Percentiles rank a stretch among this genome's conserved stretches.
Evolutionary conservation across 2,888 invertebrate genomes (phyloP).

Genomic region (Augochlorella aurata): DNA sequence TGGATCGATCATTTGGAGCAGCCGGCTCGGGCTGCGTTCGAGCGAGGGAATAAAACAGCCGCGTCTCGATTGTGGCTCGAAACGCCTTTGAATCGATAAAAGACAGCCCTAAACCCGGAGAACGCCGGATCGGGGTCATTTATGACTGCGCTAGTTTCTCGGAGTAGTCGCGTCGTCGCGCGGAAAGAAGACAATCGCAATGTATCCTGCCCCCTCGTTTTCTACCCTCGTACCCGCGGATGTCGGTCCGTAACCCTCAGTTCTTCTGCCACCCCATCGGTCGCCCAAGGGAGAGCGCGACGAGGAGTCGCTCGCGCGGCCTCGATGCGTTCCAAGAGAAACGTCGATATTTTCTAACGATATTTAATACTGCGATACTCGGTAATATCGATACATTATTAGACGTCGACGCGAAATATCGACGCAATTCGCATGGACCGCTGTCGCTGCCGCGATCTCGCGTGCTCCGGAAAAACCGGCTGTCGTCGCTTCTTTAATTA

Average conservation of each 20-base stretch:
- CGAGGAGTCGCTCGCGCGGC: neutral
- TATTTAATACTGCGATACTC: no score
- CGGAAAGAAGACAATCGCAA: neutral
- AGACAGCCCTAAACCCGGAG: constrained; percentile 26
- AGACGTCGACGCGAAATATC: no score
- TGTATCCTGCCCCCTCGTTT: constrained; percentile 7
- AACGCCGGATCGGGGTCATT: constrained; percentile 27
- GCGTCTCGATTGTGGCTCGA: constrained; percentile 13
- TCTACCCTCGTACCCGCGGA: neutral
- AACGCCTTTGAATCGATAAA: constrained; percentile 34
- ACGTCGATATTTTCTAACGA: no score
- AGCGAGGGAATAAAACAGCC: neutral
- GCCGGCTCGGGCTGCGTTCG: neutral
- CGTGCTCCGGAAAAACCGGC: neutral
- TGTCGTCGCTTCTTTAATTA: constrained; percentile 4
- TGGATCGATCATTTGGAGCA: neutral
- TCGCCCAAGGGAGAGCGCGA: constrained; percentile 3
- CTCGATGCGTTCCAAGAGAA: neutral
- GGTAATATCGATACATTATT: no score
- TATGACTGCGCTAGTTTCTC: constrained; percentile 24
- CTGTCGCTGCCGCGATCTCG: neutral
- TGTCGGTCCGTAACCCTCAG: neutral
- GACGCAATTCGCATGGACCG: no score
- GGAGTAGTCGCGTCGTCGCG: neutral
- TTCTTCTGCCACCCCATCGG: neutral